Base-by-base conservation (phyloP, 2,113 vertebrate genomes). In the Larimichthys crocea region DNA sequence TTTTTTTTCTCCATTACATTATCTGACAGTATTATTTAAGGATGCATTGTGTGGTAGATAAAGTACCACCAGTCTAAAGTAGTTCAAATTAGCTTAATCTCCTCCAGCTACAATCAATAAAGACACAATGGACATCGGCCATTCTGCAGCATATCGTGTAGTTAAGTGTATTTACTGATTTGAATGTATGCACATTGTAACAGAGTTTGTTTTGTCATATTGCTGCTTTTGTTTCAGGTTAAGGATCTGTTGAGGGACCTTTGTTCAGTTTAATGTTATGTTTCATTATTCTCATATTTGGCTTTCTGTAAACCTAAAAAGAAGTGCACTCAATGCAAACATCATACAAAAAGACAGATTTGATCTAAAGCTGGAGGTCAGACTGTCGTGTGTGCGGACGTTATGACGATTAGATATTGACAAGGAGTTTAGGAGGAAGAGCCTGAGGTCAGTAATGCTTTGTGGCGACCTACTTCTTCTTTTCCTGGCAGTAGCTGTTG, bases 401-500 rank as follows among this genome's bases (percentile, higher is more conserved):
- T 50, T 16, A 11, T 10, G 24, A 69, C 40, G 65, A 79, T 82
- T 46, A 55, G 61, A 68, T 48, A 71, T 66, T 44, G 53, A 73
- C 19, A 49, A n/a, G 57, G n/a, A 20, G 24, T 65, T 79, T 59
- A 8, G 7, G 26, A 68, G 57, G 26, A 64, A 55, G 68, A 79
- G 50, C 75, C 73, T 10, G 60, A 17, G 20, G 64, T 46, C 31
- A 2, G 26, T 60, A 66, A 79, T 49, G 26, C 69, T 83, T 73
- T n/a, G n/a, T 70, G 26, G 72, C 59, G 15, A 40, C 52, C n/a
- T n/a, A 65, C 49, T 66, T 83, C 69, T 46, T 46, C 44, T 12
- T 46, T 69, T 72, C 56, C 74, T 60, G 68, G 53, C 24, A 48
- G 53, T 59, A 35, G 76, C 72, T 65, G 44, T 63, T 56, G 53